Evolutionary conservation across 1,140 invertebrate species (phyloP).

Genomic region (Pseudomyrmex gracilis): DNA sequence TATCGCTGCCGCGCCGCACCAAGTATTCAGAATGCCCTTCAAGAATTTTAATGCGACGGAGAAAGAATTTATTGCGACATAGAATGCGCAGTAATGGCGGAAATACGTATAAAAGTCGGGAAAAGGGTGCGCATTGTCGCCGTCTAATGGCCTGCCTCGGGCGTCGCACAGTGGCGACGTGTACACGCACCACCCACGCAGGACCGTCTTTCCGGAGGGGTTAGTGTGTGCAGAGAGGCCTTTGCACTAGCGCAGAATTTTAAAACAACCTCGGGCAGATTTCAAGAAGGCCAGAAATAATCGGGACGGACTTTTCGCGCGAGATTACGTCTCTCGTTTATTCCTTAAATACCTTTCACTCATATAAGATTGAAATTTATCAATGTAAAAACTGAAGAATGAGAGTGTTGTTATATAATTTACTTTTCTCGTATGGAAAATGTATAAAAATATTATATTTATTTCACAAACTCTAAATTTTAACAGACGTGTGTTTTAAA

Average conservation of each 20-base stretch:
- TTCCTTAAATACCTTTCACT: background rate
- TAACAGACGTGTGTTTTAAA: no score
- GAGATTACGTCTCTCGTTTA: background rate
- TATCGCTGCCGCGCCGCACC: conserved; percentile 64
- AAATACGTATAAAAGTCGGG: conserved; percentile 82
- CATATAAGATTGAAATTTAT: background rate
- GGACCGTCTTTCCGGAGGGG: conserved; percentile 56
- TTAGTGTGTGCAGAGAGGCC: conserved; percentile 20
- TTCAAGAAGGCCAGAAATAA: conserved; percentile 19
- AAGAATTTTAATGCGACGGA: conserved; percentile 81
- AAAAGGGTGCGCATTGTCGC: conserved; percentile 81
- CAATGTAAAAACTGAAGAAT: background rate
- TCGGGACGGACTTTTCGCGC: background rate
- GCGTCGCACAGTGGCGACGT: conserved; percentile 69
- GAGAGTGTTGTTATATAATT: background rate
- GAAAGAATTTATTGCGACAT: conserved; percentile 81
- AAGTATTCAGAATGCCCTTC: conserved; percentile 80
- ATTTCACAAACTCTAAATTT: no score
- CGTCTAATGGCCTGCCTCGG: conserved; percentile 80
- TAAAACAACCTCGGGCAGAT: conserved; percentile 49
- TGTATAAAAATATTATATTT: background rate
- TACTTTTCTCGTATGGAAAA: background rate
- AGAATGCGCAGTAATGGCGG: conserved; percentile 81
- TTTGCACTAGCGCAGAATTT: conserved; percentile 39
- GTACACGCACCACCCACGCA: conserved; percentile 67